Evolutionary conservation across 2,113 vertebrate species (phyloP).

Genomic region (Monopterus albus): DNA sequence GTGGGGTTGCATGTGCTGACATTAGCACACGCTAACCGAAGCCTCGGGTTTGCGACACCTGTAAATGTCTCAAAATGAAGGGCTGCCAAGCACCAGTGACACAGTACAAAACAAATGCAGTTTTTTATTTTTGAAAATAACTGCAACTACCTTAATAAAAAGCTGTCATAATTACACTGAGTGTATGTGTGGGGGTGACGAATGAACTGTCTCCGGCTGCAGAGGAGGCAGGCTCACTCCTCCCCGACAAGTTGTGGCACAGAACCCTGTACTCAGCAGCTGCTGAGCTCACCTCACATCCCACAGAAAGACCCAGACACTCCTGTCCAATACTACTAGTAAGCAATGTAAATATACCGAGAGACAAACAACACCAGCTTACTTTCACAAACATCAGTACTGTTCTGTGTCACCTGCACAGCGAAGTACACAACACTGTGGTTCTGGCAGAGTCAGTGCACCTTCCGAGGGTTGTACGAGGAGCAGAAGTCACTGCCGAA

Average conservation of each 20-base stretch:
- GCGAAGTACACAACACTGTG: conserved; percentile 7
- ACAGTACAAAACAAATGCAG: background rate
- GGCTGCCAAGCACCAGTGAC: conserved; percentile 12
- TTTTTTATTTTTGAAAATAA: conserved; percentile 5
- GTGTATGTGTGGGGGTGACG: conserved; percentile 15
- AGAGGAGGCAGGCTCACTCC: conserved; percentile 22
- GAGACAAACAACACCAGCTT: background rate
- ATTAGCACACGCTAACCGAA: conserved; percentile 28
- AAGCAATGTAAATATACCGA: background rate
- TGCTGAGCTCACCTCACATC: conserved; percentile 6
- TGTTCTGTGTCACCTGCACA: conserved; percentile 34
- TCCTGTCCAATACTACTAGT: background rate
- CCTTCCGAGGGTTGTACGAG: conserved; percentile 2
- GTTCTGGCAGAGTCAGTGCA: conserved; percentile 12
- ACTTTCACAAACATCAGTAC: background rate
- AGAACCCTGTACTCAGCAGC: background rate
- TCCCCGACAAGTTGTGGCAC: background rate
- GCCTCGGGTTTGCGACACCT: conserved; percentile 2
- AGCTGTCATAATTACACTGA: conserved; percentile 6
- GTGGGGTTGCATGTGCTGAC: conserved; percentile 18
- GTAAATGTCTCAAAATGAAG: conserved; percentile 22
- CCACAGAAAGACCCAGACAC: background rate
- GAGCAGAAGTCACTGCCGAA: conserved; percentile 5
- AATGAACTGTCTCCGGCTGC: conserved; percentile 22
- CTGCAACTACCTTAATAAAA: conserved; percentile 7